These are phyloP conservation scores for Aselliscus stoliczkanus DNA, from an alignment of 2,797 vertebrate genomes.

Conservation along the genomic window DNA sequence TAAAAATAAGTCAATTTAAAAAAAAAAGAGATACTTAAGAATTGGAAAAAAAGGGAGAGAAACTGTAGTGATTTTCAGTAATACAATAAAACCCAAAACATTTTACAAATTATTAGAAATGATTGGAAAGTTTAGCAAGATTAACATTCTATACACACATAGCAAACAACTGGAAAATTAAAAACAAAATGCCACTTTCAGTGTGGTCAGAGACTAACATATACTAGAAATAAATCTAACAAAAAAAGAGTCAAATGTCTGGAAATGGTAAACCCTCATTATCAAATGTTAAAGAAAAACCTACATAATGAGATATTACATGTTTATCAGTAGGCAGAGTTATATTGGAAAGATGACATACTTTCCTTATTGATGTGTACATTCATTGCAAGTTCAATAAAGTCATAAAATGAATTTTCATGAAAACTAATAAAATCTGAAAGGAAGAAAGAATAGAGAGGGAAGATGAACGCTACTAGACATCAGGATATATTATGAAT, in stretches of 20 bases:
- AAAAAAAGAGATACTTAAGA: neutral
- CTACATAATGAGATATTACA: neutral
- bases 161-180: conserved; percentile 6
- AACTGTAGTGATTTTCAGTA: neutral
- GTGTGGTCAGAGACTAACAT: neutral
- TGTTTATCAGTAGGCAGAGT: neutral
- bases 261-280: neutral
- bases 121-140: neutral
- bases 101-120: neutral
- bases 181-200: neutral
- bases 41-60: neutral
- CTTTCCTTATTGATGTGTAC: neutral
- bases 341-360: neutral
- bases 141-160: conserved; percentile 8
- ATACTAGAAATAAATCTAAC: neutral
- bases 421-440: neutral
- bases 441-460: neutral
- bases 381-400: neutral
- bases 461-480: neutral
- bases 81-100: conserved; percentile 1
- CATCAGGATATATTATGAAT: neutral
- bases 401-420: neutral
- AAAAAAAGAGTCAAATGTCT: neutral
- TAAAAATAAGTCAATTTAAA: neutral
- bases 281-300: neutral